A percentile compares a stretch with the other conserved stretches of the same genome.
Conservation (phyloP, 2,888 invertebrate genomes). For the Chironomus riparius region DNA sequence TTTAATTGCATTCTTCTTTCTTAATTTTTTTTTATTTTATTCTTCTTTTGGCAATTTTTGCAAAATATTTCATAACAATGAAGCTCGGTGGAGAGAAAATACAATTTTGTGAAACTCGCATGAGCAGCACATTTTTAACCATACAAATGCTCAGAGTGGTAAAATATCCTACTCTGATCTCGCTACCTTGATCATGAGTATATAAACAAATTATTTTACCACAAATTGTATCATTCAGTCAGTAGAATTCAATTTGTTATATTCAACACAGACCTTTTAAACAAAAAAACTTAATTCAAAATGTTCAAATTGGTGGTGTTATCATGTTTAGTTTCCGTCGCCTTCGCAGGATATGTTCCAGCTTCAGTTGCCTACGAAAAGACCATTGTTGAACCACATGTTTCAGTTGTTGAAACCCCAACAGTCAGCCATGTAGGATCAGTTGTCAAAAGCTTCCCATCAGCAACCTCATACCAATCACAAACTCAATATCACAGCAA, state of each 20-base stretch:
- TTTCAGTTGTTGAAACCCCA: slow-evolving; percentile 14
- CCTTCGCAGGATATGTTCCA: slow-evolving; percentile 9
- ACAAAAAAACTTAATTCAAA: slow-evolving; percentile 14
- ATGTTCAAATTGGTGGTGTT: slow-evolving; percentile 28
- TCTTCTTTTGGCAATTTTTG: too few relatives aligned
- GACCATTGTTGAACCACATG: slow-evolving; percentile 13
- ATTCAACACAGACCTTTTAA: slow-evolving; percentile 27
- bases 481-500: slow-evolving; percentile 23
- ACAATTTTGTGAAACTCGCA: too few relatives aligned
- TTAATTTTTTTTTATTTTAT: too few relatives aligned
- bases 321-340: slow-evolving; percentile 16
- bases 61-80: too few relatives aligned
- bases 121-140: too few relatives aligned
- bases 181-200: not conserved
- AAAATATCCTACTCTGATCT: too few relatives aligned
- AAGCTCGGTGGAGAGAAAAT: too few relatives aligned
- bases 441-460: slow-evolving; percentile 1
- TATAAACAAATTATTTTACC: slow-evolving; percentile 17
- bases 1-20: too few relatives aligned
- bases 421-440: slow-evolving; percentile 3
- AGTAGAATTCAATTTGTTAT: slow-evolving; percentile 20
- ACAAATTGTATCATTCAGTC: slow-evolving; percentile 26
- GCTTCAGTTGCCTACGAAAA: not conserved
- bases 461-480: slow-evolving; percentile 13
- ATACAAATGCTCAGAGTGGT: too few relatives aligned